These are phyloP conservation scores for Astatoreochromis straeleni DNA, from an alignment of 2,113 vertebrate genomes.

Conservation along the genomic window DNA sequence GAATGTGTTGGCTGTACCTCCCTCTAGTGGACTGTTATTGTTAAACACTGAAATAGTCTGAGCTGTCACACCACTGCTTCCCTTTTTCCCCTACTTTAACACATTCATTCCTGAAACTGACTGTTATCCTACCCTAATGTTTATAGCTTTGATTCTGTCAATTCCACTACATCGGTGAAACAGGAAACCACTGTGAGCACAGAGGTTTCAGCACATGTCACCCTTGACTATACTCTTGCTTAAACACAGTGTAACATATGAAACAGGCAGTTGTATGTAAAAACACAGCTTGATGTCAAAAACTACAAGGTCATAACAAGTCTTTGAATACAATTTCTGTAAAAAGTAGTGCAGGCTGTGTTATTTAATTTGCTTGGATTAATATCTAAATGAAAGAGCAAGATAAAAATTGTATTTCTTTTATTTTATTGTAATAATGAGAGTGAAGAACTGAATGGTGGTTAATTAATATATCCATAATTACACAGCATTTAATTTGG, in stretches of 20 bases:
- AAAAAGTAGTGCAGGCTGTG: neutral
- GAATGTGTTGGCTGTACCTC: neutral
- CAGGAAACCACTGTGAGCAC: neutral
- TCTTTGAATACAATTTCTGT: neutral
- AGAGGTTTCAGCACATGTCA: neutral
- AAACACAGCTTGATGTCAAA: neutral
- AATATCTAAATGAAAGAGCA: neutral
- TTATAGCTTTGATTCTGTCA: rapidly evolving
- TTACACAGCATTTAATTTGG: neutral
- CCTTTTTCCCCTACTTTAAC: rapidly evolving
- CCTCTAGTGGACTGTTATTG: neutral
- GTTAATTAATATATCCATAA: neutral
- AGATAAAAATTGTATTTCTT: neutral
- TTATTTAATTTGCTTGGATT: neutral
- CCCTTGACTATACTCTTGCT: neutral
- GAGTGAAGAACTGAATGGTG: neutral
- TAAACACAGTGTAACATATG: neutral
- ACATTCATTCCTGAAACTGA: neutral
- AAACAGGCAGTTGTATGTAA: neutral
- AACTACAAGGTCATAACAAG: neutral
- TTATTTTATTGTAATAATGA: neutral
- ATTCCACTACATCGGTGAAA: neutral
- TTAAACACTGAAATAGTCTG: neutral
- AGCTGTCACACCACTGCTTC: neutral
- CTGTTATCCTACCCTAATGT: neutral